Percentiles rank a stretch among this genome's conserved stretches.
phyloP scores from a whole-genome alignment of 2,113 vertebrate genomes.

The Oceanites oceanicus region DNA sequence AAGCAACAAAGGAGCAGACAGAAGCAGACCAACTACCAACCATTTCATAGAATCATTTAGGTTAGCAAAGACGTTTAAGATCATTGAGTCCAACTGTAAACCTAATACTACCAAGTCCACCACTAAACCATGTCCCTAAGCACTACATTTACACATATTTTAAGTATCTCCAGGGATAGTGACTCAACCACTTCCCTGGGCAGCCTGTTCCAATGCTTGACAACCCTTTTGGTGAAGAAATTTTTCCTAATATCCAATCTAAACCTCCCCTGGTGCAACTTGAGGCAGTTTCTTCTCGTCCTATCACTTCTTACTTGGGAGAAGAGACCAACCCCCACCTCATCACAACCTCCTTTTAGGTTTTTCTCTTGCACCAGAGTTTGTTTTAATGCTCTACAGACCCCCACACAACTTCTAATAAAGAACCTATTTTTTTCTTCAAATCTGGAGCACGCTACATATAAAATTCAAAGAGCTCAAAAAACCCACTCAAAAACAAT shows the following conservation, averaged over 20 bases:
- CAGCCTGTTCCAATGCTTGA: not conserved
- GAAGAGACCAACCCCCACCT: too few species aligned
- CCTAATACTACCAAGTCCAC: not conserved
- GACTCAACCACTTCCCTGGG: not conserved
- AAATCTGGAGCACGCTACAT: not conserved
- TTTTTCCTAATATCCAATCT: not conserved
- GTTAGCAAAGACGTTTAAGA: not conserved
- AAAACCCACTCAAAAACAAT: not conserved
- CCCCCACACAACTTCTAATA: not conserved
- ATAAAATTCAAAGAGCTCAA: not conserved
- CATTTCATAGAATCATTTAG: not conserved
- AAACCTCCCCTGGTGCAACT: not conserved
- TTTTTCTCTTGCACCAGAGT: not conserved
- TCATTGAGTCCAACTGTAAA: not conserved
- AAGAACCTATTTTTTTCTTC: not conserved
- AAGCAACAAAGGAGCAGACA: not conserved
- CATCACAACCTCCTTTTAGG: not conserved
- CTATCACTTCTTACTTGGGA: not conserved
- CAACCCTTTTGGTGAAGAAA: not conserved
- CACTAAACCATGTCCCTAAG: not conserved
- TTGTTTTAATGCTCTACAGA: not conserved
- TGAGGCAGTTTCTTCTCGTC: not conserved
- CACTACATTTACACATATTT: not conserved
- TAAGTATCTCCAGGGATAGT: not conserved
- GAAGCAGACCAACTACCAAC: not conserved